Conservation (phyloP, 2,113 vertebrate species). For the Microtus oregoni region DNA sequence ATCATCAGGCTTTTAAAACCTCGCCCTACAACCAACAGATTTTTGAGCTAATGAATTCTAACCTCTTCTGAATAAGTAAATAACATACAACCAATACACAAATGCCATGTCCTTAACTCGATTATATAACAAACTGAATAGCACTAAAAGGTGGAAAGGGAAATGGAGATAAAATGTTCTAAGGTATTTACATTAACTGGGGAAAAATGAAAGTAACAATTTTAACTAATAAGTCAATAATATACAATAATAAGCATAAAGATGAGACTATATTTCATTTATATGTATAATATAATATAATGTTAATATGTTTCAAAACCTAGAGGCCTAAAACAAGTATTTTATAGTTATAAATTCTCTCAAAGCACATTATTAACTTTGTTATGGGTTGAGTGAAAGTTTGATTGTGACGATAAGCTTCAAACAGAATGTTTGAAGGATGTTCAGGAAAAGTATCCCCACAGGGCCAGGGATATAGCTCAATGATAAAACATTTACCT, state of each 20-base stretch:
- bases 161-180: background rate
- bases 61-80: background rate
- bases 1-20: background rate
- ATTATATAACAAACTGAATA: background rate
- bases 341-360: background rate
- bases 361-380: background rate
- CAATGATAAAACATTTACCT: background rate
- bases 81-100: background rate
- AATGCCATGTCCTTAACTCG: background rate
- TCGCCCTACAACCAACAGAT: background rate
- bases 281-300: background rate
- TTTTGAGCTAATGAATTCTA: background rate
- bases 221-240: background rate
- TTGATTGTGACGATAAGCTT: background rate
- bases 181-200: background rate
- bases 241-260: background rate
- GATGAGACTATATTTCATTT: background rate
- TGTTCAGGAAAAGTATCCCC: background rate
- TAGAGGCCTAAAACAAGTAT: background rate
- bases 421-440: background rate
- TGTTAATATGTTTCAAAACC: background rate
- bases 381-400: background rate
- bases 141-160: background rate
- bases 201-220: background rate
- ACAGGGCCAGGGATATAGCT: background rate